Evolutionary conservation across 2,113 vertebrate genomes (phyloP).

Genomic region (Eurypyga helias): DNA sequence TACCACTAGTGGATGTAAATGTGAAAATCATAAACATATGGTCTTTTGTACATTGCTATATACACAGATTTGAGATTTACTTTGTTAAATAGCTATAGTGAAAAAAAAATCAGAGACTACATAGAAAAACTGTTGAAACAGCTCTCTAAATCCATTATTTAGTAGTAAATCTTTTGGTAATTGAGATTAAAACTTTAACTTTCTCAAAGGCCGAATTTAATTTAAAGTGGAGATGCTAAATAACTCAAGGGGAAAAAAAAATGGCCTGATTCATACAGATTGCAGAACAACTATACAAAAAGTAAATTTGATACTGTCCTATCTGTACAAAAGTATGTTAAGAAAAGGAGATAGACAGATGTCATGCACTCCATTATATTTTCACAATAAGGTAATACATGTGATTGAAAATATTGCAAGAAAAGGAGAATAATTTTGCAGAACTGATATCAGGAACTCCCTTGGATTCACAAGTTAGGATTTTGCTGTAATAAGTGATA

Average conservation of each 20-base stretch:
- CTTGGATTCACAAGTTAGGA: constrained; percentile 57
- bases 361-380: constrained; percentile 61
- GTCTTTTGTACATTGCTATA: background rate
- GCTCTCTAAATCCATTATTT: background rate
- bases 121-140: background rate
- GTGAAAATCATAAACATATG: background rate
- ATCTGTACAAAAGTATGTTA: background rate
- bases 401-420: background rate
- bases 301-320: background rate
- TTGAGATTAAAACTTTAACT: background rate
- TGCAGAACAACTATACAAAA: background rate
- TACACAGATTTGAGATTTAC: background rate
- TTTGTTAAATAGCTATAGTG: background rate
- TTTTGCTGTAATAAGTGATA: constrained; percentile 65
- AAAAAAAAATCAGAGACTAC: background rate
- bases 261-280: background rate
- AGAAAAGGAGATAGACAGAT: background rate
- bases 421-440: constrained; percentile 27
- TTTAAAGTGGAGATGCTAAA: background rate
- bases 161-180: background rate
- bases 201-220: background rate
- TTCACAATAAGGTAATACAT: constrained; percentile 48
- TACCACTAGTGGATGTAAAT: background rate
- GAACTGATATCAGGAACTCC: constrained; percentile 32
- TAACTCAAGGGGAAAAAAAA: background rate